phyloP scores from a whole-genome alignment of 2,797 vertebrate genomes.

The Danio jaintianensis region DNA sequence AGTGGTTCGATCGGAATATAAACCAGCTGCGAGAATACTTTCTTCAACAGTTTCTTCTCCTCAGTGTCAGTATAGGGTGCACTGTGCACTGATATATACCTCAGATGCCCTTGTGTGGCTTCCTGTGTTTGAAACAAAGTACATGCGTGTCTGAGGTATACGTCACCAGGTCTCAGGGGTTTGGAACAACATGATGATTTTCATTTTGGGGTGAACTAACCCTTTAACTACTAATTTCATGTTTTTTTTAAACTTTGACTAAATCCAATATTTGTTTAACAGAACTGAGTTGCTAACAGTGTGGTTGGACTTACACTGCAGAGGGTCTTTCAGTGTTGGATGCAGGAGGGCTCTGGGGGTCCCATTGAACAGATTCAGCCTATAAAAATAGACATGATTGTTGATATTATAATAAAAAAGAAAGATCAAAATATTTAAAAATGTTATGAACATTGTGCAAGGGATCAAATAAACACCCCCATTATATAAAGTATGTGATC shows the following conservation, averaged over 20 bases:
- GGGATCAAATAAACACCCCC: neutral
- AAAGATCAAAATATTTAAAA: neutral
- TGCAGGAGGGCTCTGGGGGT: constrained; percentile 58
- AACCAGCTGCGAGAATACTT: no score
- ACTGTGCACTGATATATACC: no score
- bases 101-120: no score
- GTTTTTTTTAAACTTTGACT: neutral
- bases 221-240: neutral
- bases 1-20: no score
- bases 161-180: no score
- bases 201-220: no score
- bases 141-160: no score
- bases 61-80: no score
- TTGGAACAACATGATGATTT: no score
- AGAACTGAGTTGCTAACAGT: neutral
- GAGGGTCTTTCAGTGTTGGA: constrained; percentile 49
- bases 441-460: neutral
- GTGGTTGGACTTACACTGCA: constrained; percentile 48
- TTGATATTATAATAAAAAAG: neutral
- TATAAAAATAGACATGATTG: constrained; percentile 6
- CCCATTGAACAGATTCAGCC: constrained; percentile 50
- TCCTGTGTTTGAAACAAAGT: no score
- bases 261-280: neutral
- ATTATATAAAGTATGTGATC: neutral
- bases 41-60: no score